A percentile compares a stretch with the other conserved stretches of the same genome.
Evolutionary conservation across 2,797 vertebrate genomes (phyloP).

Genomic region (Pagetopsis macropterus): DNA sequence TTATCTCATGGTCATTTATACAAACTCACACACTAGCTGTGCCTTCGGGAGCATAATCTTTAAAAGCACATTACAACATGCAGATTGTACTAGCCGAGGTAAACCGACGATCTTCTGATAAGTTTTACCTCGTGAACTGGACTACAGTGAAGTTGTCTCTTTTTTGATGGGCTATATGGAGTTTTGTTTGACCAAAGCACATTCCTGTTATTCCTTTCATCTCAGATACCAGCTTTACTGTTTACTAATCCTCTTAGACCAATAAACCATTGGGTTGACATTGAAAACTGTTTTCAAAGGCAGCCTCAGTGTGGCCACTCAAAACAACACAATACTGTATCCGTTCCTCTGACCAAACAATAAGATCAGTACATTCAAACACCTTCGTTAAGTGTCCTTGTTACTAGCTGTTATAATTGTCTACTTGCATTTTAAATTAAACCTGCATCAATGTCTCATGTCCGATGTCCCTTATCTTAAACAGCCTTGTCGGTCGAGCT

Average conservation of each 20-base stretch:
- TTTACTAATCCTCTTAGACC: neutral
- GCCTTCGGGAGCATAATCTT: too few relatives aligned
- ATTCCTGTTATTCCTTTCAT: neutral
- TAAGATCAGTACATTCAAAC: neutral
- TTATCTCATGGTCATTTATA: too few relatives aligned
- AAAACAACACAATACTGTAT: neutral
- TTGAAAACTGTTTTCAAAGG: neutral
- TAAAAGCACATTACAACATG: too few relatives aligned
- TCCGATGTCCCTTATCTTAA: neutral
- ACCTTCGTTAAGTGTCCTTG: neutral
- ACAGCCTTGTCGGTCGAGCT: constrained; percentile 10
- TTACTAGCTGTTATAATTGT: neutral
- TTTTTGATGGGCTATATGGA: neutral
- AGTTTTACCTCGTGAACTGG: too few relatives aligned
- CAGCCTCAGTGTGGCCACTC: neutral
- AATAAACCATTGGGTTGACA: neutral
- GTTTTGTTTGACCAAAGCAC: neutral
- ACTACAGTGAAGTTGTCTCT: too few relatives aligned
- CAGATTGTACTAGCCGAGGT: too few relatives aligned
- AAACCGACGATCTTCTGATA: too few relatives aligned
- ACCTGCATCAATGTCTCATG: neutral
- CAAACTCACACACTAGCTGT: too few relatives aligned
- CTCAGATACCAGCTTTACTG: neutral
- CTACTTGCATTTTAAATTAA: neutral
- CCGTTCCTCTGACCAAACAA: neutral